These are phyloP conservation scores for Coptodon bakossiorum DNA, from an alignment of 2,113 vertebrate genomes.

Conservation along the genomic window DNA sequence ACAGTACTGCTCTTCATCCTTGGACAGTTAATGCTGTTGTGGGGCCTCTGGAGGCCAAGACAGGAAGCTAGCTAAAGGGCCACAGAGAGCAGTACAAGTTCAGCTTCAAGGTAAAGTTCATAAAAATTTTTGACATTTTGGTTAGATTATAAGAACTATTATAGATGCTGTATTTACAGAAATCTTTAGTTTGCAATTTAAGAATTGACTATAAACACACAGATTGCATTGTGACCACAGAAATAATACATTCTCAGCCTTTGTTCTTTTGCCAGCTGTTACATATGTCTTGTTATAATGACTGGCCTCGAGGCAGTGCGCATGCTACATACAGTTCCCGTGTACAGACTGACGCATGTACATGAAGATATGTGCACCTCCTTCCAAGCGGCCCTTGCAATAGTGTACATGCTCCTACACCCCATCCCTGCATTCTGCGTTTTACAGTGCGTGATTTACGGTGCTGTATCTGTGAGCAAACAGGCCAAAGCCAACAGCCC, in stretches of 20 bases:
- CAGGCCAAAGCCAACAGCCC: slow-evolving; percentile 87
- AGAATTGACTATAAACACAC: slow-evolving; percentile 73
- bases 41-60: slow-evolving; percentile 71
- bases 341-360: slow-evolving; percentile 10
- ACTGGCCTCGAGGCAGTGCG: slow-evolving; percentile 38
- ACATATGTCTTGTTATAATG: neutral
- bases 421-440: slow-evolving; percentile 62
- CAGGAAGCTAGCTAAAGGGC: slow-evolving; percentile 82
- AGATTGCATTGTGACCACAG: slow-evolving; percentile 76
- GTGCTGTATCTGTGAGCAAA: slow-evolving; percentile 73
- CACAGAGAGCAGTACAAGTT: slow-evolving; percentile 80
- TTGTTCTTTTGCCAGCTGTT: neutral
- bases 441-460: slow-evolving; percentile 89
- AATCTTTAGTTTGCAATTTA: slow-evolving; percentile 13
- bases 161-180: neutral
- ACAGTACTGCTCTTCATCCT: slow-evolving; percentile 62
- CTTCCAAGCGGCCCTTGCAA: slow-evolving; percentile 39
- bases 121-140: slow-evolving; percentile 62
- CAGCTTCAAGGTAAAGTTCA: slow-evolving; percentile 84
- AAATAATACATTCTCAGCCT: slow-evolving; percentile 71
- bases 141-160: slow-evolving; percentile 2
- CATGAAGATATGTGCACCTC: slow-evolving; percentile 11
- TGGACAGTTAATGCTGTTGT: slow-evolving; percentile 70
- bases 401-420: slow-evolving; percentile 38
- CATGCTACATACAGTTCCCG: slow-evolving; percentile 40